phyloP scores from a whole-genome alignment of 2,797 vertebrate species.

The Rhinogobio ventralis region DNA sequence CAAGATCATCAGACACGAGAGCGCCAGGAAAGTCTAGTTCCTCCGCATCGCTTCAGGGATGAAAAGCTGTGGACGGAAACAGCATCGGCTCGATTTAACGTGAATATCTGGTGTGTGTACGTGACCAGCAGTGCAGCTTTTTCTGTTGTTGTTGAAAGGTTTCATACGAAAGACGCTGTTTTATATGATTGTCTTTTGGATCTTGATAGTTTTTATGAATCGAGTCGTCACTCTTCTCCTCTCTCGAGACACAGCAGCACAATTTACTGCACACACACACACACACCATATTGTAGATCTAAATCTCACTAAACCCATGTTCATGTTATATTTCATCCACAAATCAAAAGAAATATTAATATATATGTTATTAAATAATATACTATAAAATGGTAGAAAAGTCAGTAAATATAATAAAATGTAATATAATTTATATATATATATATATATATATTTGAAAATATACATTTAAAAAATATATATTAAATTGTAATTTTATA shows the following conservation, averaged over 20 bases:
- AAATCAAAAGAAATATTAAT: no score
- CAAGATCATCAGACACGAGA: slow-evolving; percentile 97
- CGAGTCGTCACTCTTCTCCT: slow-evolving; percentile 30
- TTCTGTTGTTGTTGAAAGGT: slow-evolving; percentile 60
- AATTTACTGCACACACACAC: slow-evolving; percentile 20
- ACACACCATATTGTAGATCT: slow-evolving; percentile 28
- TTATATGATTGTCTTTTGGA: slow-evolving; percentile 70
- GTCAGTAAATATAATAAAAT: background rate
- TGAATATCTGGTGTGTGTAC: accelerated
- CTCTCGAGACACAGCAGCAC: slow-evolving; percentile 38
- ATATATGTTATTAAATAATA: no score
- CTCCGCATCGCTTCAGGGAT: no score
- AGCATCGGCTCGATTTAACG: background rate
- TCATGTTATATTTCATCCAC: slow-evolving; percentile 6
- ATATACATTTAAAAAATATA: no score
- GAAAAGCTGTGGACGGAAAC: background rate
- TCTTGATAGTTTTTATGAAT: slow-evolving; percentile 70
- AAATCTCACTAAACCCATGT: background rate
- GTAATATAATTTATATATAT: no score
- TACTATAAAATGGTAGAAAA: background rate
- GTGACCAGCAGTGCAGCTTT: background rate
- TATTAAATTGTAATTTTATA: no score
- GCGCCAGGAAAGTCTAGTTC: slow-evolving; percentile 84
- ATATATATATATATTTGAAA: no score
- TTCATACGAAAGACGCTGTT: slow-evolving; percentile 73